Percentiles rank a stretch among this genome's conserved stretches.
These are phyloP conservation scores for Rhagonycha fulva DNA, from an alignment of 2,888 invertebrate species.

Conservation along the genomic window DNA sequence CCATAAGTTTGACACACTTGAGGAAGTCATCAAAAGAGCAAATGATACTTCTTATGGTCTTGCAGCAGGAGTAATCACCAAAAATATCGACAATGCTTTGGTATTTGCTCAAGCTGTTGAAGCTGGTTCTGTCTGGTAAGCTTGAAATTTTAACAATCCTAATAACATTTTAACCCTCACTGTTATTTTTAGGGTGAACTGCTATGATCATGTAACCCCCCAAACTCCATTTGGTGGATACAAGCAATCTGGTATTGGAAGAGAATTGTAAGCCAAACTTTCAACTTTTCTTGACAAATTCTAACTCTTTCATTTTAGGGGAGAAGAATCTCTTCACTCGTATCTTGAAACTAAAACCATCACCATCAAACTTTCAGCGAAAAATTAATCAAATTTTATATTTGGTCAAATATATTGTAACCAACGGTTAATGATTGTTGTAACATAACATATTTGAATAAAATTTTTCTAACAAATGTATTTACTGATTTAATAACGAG, in stretches of 20 bases:
- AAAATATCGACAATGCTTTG: constrained; percentile 76
- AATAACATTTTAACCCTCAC: background rate
- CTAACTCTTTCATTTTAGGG: constrained; percentile 59
- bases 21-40: constrained; percentile 81
- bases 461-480: no score
- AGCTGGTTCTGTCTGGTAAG: constrained; percentile 82
- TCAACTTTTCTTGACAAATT: background rate
- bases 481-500: no score
- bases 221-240: constrained; percentile 90
- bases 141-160: constrained; percentile 28
- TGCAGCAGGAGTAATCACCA: constrained; percentile 82
- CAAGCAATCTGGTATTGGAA: constrained; percentile 84
- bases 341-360: constrained; percentile 82
- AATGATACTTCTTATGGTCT: constrained; percentile 82
- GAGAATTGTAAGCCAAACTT: constrained; percentile 67
- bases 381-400: constrained; percentile 13
- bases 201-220: constrained; percentile 69
- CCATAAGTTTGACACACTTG: constrained; percentile 76
- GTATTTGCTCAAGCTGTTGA: constrained; percentile 73
- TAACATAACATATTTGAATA: no score
- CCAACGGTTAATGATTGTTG: background rate
- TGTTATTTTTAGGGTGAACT: constrained; percentile 67
- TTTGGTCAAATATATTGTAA: background rate
- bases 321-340: constrained; percentile 76
- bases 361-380: constrained; percentile 59